Evolutionary conservation across 2,113 vertebrate species (phyloP).

Genomic region (Embiotoca jacksoni): DNA sequence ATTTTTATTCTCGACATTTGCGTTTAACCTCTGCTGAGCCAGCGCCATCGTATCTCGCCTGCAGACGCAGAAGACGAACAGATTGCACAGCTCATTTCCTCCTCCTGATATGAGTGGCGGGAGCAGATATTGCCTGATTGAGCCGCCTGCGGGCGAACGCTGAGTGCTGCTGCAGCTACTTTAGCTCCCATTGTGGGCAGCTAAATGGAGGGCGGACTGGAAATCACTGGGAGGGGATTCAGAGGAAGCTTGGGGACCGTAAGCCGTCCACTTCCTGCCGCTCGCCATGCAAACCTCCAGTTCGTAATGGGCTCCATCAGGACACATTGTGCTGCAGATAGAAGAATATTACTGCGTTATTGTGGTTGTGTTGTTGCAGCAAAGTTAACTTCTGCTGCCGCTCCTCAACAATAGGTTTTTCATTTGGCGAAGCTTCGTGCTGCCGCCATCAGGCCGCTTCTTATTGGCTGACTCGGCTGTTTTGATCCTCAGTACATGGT

Average conservation of each 20-base stretch:
- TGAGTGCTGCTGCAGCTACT: conserved; percentile 50
- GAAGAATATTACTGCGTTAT: not conserved
- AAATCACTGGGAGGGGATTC: conserved; percentile 61
- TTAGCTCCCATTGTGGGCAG: conserved; percentile 72
- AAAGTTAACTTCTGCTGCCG: conserved; percentile 9
- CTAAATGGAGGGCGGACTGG: conserved; percentile 65
- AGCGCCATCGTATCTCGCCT: conserved; percentile 12
- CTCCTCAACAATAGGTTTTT: conserved; percentile 25
- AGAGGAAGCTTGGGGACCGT: conserved; percentile 48
- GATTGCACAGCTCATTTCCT: conserved; percentile 64
- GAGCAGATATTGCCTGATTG: conserved; percentile 62
- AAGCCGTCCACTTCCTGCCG: conserved; percentile 46
- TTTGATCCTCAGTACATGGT: no score
- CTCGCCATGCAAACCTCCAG: not conserved
- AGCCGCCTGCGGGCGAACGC: conserved; percentile 63
- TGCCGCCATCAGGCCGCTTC: no score
- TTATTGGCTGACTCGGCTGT: no score
- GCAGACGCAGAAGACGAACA: no score
- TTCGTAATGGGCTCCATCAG: conserved; percentile 55
- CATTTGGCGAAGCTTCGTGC: no score
- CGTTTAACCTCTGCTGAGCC: not conserved
- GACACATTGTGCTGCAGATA: conserved; percentile 27
- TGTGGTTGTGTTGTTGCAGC: conserved; percentile 25
- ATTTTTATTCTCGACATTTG: conserved; percentile 11
- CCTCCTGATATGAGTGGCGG: conserved; percentile 63